Percentiles rank a stretch among this genome's conserved stretches.
Evolutionary conservation across 1,140 invertebrate genomes (phyloP).

Genomic region (Metaphire vulgaris): DNA sequence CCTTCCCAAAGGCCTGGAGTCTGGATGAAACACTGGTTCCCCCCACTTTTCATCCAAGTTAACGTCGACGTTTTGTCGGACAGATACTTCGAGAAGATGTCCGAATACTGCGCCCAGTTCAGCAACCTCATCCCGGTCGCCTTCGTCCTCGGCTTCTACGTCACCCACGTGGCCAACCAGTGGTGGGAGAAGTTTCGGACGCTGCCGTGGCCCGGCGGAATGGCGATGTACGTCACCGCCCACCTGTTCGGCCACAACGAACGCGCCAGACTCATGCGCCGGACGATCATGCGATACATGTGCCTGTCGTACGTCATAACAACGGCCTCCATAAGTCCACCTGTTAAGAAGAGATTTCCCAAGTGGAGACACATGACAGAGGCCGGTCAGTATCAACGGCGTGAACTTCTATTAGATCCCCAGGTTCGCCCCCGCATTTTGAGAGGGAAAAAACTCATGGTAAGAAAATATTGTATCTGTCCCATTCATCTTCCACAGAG

Average conservation of each 20-base stretch:
- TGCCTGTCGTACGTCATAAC: conserved; percentile 67
- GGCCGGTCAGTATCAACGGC: conserved; percentile 62
- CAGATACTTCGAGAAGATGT: conserved; percentile 36
- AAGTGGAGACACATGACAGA: conserved; percentile 81
- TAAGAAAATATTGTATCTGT: no score
- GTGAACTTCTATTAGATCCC: no score
- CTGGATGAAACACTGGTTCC: no score
- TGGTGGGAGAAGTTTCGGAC: conserved; percentile 21
- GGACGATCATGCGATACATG: conserved; percentile 21
- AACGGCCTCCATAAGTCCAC: conserved; percentile 66
- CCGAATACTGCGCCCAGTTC: conserved; percentile 32
- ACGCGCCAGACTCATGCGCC: neutral
- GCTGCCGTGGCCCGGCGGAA: conserved; percentile 18
- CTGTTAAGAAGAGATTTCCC: conserved; percentile 85
- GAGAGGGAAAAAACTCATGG: no score
- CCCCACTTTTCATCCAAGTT: no score
- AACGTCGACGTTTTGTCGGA: no score
- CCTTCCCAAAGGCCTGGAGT: no score
- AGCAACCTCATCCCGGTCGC: conserved; percentile 37
- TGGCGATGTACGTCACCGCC: conserved; percentile 20
- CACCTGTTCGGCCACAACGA: conserved; percentile 13
- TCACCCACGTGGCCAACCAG: conserved; percentile 23
- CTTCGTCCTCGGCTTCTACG: conserved; percentile 44
- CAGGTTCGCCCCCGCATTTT: no score
- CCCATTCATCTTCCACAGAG: no score